Evolutionary conservation across 1,140 invertebrate species (phyloP).

Genomic region (Lepidurus packardi): DNA sequence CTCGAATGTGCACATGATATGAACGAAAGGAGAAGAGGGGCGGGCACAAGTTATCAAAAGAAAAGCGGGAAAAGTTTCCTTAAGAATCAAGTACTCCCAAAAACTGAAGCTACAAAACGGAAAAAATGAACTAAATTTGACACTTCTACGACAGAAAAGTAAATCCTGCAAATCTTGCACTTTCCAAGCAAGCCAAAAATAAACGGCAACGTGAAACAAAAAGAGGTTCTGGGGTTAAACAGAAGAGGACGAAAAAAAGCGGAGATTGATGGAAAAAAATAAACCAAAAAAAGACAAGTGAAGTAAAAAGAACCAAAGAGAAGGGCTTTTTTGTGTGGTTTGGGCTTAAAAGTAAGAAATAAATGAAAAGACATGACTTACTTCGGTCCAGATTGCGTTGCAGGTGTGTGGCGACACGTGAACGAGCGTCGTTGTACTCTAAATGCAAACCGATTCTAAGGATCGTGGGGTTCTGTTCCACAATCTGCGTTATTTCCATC

Average conservation of each 20-base stretch:
- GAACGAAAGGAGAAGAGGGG: background rate
- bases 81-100: background rate
- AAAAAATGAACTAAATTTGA: too few relatives aligned
- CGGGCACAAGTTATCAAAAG: background rate
- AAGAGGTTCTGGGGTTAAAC: slow-evolving; percentile 25
- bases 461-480: slow-evolving; percentile 87
- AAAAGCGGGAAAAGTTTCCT: background rate
- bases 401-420: slow-evolving; percentile 83
- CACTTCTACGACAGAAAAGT: too few relatives aligned
- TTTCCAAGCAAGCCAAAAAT: too few relatives aligned
- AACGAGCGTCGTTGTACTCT: slow-evolving; percentile 91
- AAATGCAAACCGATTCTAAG: slow-evolving; percentile 87
- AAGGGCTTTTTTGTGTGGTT: background rate
- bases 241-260: slow-evolving; percentile 29
- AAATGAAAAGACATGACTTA: slow-evolving; percentile 51
- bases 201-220: slow-evolving; percentile 18
- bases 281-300: slow-evolving; percentile 30
- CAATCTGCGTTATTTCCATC: slow-evolving; percentile 90
- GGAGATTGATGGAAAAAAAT: slow-evolving; percentile 23
- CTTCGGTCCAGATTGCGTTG: slow-evolving; percentile 95
- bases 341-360: background rate
- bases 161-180: too few relatives aligned
- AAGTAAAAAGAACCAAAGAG: slow-evolving; percentile 31
- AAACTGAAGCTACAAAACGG: too few relatives aligned
- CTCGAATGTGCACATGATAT: background rate